These are phyloP conservation scores for Lutjanus erythropterus DNA, from an alignment of 2,113 vertebrate species.

Conservation along the genomic window DNA sequence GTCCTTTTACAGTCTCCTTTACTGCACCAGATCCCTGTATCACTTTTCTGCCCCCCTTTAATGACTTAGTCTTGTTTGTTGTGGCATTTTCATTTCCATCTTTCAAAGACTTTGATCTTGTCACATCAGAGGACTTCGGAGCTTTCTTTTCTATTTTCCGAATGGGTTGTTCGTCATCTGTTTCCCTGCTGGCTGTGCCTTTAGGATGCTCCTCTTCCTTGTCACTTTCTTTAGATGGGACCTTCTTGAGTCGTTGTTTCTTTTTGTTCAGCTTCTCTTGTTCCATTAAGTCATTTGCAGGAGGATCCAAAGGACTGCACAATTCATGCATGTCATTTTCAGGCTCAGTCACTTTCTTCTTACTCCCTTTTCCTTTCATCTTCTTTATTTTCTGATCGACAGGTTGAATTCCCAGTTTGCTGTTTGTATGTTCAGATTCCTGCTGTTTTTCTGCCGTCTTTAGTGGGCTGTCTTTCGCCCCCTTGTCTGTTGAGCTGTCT, in stretches of 20 bases:
- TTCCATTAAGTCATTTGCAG: constrained; percentile 7
- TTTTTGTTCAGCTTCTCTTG: constrained; percentile 47
- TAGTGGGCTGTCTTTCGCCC: not conserved
- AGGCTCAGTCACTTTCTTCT: not conserved
- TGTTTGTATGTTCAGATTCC: not conserved
- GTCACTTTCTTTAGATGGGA: constrained; percentile 16
- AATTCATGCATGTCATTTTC: not conserved
- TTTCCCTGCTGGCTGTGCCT: not conserved
- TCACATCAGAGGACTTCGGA: constrained; percentile 10
- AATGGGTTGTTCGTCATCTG: not conserved
- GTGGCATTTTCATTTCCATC: constrained; percentile 12
- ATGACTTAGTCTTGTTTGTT: not conserved
- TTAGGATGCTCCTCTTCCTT: constrained; percentile 12
- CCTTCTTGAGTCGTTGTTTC: constrained; percentile 22
- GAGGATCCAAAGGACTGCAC: not conserved
- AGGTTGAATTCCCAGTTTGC: not conserved
- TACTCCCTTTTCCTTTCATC: constrained; percentile 15
- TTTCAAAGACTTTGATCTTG: constrained; percentile 34
- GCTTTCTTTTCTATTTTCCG: constrained; percentile 24
- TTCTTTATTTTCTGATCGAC: constrained; percentile 18
- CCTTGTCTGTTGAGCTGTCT: constrained; percentile 40
- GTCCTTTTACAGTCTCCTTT: not conserved
- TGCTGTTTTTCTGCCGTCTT: constrained; percentile 23
- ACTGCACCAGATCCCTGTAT: not conserved
- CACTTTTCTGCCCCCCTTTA: constrained; percentile 24